Conservation (phyloP, 1,140 invertebrate genomes). For the Luehdorfia chinensis region DNA sequence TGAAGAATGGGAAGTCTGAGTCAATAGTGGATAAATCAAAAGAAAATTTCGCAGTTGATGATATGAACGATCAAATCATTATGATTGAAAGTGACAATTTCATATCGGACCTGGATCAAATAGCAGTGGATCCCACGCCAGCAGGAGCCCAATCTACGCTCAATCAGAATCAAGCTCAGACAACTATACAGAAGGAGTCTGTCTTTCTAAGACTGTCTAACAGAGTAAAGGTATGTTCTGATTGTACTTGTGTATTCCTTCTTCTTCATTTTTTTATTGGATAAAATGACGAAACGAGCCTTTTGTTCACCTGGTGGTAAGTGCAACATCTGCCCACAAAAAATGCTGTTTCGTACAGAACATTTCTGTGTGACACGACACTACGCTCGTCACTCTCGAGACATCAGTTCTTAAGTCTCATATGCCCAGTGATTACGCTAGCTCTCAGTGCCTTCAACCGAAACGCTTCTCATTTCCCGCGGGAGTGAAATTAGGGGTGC, state of each 20-base stretch:
- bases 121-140: conserved; percentile 62
- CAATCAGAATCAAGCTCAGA: conserved; percentile 74
- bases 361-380: too few species aligned
- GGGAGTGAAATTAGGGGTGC: too few species aligned
- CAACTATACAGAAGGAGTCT: conserved; percentile 89
- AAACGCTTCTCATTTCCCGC: too few species aligned
- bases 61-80: conserved; percentile 53
- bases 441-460: too few species aligned
- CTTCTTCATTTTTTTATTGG: too few species aligned
- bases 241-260: conserved; percentile 7
- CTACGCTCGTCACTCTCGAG: too few species aligned
- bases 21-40: conserved; percentile 47
- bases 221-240: conserved; percentile 90
- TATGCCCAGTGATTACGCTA: too few species aligned
- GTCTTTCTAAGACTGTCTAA: conserved; percentile 97
- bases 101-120: conserved; percentile 70
- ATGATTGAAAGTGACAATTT: conserved; percentile 66
- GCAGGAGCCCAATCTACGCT: conserved; percentile 36
- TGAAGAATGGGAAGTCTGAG: conserved; percentile 50
- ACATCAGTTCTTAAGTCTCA: too few species aligned
- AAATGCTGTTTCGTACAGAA: too few species aligned
- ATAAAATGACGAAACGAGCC: too few species aligned
- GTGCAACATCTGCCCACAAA: too few species aligned
- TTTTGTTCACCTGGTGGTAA: too few species aligned
- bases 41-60: conserved; percentile 44